Evolutionary conservation across 2,113 vertebrate species (phyloP).

Genomic region (Suricata suricatta): DNA sequence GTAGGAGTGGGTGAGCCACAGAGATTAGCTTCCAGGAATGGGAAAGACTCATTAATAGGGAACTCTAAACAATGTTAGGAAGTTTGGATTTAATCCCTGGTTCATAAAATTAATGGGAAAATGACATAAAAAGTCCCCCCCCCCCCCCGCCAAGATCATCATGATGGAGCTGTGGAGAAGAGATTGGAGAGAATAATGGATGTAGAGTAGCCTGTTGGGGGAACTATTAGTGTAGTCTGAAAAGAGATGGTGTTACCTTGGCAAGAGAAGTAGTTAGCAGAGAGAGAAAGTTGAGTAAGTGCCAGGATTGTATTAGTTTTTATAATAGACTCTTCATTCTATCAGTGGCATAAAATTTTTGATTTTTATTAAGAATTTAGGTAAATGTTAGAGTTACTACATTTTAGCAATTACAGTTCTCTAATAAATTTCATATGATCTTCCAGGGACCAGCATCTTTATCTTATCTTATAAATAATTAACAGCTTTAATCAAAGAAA

Average conservation of each 20-base stretch:
- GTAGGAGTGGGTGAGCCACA: neutral
- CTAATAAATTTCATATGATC: neutral
- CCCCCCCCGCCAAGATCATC: neutral
- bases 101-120: neutral
- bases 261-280: neutral
- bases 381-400: neutral
- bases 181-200: neutral
- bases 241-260: neutral
- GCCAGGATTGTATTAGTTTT: neutral
- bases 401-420: neutral
- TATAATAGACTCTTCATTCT: neutral
- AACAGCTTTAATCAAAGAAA: neutral
- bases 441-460: neutral
- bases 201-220: neutral
- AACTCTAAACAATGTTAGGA: neutral
- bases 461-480: neutral
- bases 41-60: neutral
- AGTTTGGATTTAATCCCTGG: neutral
- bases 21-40: neutral
- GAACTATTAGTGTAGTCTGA: neutral
- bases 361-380: conserved; percentile 43
- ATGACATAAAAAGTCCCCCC: neutral
- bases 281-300: neutral
- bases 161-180: neutral
- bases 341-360: neutral